These are phyloP conservation scores for Naso thynnoides DNA, from an alignment of 2,797 vertebrate species.

Conservation along the genomic window DNA sequence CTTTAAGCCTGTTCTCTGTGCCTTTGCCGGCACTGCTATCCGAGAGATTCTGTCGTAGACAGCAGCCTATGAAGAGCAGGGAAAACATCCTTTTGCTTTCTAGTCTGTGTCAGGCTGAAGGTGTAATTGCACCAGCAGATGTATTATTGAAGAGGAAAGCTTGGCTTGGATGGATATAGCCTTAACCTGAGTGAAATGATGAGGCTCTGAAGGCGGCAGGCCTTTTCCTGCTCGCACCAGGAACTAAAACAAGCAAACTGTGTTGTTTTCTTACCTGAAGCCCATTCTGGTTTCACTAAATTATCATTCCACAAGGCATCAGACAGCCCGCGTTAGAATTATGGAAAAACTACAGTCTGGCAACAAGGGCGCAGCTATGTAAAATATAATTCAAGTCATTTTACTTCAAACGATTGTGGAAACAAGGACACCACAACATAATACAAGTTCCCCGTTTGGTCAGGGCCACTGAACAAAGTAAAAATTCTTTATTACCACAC, in stretches of 20 bases:
- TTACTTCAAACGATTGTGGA: no score
- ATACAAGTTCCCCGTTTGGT: neutral
- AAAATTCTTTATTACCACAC: neutral
- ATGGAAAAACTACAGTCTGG: neutral
- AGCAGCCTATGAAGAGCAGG: conserved; percentile 54
- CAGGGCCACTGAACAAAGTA: neutral
- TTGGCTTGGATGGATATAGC: conserved; percentile 41
- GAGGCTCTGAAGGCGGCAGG: conserved; percentile 36
- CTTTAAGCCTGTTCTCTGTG: conserved; percentile 55
- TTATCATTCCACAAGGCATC: conserved; percentile 1
- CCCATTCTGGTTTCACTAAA: conserved; percentile 16
- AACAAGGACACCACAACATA: no score
- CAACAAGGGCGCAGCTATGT: neutral
- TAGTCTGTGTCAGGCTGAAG: conserved; percentile 62
- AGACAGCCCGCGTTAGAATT: conserved; percentile 5
- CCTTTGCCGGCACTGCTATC: conserved; percentile 34
- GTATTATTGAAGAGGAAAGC: conserved; percentile 73
- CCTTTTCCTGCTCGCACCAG: conserved; percentile 17
- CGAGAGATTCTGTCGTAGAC: conserved; percentile 49
- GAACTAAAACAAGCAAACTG: conserved; percentile 27
- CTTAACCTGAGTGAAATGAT: conserved; percentile 39
- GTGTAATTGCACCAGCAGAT: conserved; percentile 72
- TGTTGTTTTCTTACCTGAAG: conserved; percentile 40
- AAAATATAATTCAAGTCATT: neutral
- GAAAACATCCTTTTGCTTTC: conserved; percentile 71